phyloP scores from a whole-genome alignment of 2,888 invertebrate species.

The Leucophora obtusa region DNA sequence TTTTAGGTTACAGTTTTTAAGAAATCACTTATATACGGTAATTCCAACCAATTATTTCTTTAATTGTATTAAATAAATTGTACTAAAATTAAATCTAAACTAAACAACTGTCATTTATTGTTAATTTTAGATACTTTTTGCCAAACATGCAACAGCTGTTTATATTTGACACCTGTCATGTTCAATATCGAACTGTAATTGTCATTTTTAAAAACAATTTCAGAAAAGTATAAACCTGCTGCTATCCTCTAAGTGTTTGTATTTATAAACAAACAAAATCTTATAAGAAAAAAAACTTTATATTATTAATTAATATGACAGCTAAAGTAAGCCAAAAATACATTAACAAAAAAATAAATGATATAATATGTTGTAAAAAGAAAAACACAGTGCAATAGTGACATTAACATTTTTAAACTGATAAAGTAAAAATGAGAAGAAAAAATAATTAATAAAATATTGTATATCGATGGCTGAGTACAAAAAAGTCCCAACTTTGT shows the following conservation, averaged over 20 bases:
- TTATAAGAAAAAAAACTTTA: slow-evolving; percentile 5
- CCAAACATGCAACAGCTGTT: slow-evolving; percentile 16
- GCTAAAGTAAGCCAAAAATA: slow-evolving; percentile 26
- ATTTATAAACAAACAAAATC: not conserved
- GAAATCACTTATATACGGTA: not conserved
- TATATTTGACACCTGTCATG: slow-evolving; percentile 52
- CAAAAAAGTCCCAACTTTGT: no score
- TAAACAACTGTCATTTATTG: slow-evolving; percentile 2
- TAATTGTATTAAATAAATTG: not conserved
- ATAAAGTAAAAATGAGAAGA: no score
- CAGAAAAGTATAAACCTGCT: not conserved
- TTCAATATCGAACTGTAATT: slow-evolving; percentile 12
- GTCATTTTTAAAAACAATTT: slow-evolving; percentile 5
- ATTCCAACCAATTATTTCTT: not conserved
- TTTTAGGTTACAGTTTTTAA: not conserved
- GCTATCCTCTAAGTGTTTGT: not conserved
- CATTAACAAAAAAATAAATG: not conserved
- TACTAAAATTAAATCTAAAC: not conserved
- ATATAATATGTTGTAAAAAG: not conserved
- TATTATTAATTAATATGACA: slow-evolving; percentile 46
- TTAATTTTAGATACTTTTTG: not conserved
- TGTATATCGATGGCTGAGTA: no score
- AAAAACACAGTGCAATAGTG: not conserved
- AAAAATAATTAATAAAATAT: not conserved
- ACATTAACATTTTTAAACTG: not conserved